Evolutionary conservation across 2,888 invertebrate species (phyloP), one percentile per base, ranked within the genome.

Genomic region (Pseudoips prasinana): DNA sequence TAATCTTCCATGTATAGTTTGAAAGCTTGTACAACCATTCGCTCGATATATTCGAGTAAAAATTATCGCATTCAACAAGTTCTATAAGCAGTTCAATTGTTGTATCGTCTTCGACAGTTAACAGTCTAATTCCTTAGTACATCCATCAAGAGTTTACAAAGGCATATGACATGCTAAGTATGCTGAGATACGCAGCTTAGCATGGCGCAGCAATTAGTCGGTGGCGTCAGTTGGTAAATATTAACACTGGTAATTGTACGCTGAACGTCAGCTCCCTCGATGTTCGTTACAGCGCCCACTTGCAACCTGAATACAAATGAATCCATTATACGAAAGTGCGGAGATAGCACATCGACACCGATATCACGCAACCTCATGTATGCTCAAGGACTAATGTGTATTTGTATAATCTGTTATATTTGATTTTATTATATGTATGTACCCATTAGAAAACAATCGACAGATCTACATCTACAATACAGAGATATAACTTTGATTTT

Each of bases 261-360:
- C 74, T 73, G 77, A 79, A 74, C 80, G 84, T 80, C 81, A 81
- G 84, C 78, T 69, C 73, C 73, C 72, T 38, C 74, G 73, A 81
- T 82, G 85, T 86, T 87, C 85, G 84, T 85, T 87, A 87, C 84
- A 76, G 76, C 72, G 71, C 64, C 71, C 74, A 77, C 76, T 78
- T 73, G 80, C 79, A 77, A 69, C 73, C 80, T 73, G 87, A 87
- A 87, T 87, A 87, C 86, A 86, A 86, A 87, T 87, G 83, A 85
- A 84, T 76, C 79, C 74, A 87, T 86, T 87, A 86, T 74, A 73
- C 67, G 76, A 77, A 82, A 77, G 69, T 75, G 77, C 73, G 64
- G 69, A 70, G 82, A 79, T 79, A 75, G 73, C 73, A 69, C 69
- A 77, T 78, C 75, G 72, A 70, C 69, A 70, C 44, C 39, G 25